A percentile compares a stretch with the other conserved stretches of the same genome.
Conservation (phyloP, 2,113 vertebrate genomes). For the Halcyon malimbica region DNA sequence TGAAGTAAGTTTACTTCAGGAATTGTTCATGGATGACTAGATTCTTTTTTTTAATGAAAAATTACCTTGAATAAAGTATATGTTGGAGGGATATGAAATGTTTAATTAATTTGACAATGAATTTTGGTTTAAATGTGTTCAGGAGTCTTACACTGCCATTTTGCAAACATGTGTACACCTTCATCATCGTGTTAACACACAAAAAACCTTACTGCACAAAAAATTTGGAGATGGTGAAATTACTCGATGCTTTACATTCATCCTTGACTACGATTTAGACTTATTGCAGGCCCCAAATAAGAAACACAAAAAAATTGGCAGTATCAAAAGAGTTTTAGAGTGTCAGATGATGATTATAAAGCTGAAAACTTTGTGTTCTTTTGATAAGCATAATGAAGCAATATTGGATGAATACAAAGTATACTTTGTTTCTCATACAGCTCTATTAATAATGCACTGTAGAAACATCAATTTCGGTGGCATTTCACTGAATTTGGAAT, state of each 20-base stretch:
- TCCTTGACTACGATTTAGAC: not conserved
- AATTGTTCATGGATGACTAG: constrained; percentile 33
- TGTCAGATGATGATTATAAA: not conserved
- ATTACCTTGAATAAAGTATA: not conserved
- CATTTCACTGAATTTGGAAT: not conserved
- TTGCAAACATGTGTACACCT: not conserved
- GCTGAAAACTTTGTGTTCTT: not conserved
- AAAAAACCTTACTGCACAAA: not conserved
- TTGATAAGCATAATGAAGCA: not conserved
- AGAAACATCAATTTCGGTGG: not conserved
- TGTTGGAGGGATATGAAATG: not conserved
- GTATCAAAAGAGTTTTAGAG: not conserved
- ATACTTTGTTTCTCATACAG: not conserved
- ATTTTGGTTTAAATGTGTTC: constrained; percentile 23
- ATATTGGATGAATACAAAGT: not conserved
- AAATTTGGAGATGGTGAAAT: not conserved
- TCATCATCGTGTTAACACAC: not conserved
- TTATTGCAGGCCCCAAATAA: not conserved
- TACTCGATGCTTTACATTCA: not conserved
- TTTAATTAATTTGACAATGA: not conserved
- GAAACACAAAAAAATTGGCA: not conserved
- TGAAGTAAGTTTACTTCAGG: constrained; percentile 50
- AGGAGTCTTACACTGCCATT: not conserved
- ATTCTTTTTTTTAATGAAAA: constrained; percentile 34
- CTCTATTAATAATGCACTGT: not conserved